These are phyloP conservation scores for Aegithalos caudatus DNA, from an alignment of 2,113 vertebrate genomes.

Conservation along the genomic window DNA sequence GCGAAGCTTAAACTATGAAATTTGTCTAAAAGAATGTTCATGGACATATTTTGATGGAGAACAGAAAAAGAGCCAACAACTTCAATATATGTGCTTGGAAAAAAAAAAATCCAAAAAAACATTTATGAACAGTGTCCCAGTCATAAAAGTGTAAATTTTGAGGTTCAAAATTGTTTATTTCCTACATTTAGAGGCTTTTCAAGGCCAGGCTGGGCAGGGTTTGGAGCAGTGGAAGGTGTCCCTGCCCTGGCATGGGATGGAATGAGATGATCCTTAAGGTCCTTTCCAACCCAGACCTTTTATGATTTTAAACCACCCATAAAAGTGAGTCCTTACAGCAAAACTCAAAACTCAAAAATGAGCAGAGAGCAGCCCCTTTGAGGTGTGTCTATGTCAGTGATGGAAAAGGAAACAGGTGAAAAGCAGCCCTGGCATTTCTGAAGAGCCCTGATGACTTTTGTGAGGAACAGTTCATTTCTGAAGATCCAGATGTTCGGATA, in stretches of 20 bases:
- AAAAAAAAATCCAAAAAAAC: background rate
- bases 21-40: background rate
- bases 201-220: rapidly evolving
- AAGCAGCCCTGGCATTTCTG: background rate
- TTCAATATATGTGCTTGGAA: background rate
- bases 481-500: conserved; percentile 51
- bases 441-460: background rate
- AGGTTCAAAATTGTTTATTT: background rate
- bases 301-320: background rate
- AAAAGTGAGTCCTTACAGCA: background rate
- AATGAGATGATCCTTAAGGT: too few relatives aligned
- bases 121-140: background rate
- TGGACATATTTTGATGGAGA: background rate
- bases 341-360: background rate
- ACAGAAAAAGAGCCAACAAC: background rate
- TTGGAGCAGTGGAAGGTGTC: background rate
- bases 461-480: background rate
- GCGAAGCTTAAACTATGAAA: background rate
- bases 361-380: background rate
- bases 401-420: background rate
- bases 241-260: background rate
- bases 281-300: background rate
- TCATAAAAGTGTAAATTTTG: background rate
- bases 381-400: background rate
- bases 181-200: background rate